A percentile compares a stretch with the other conserved stretches of the same genome.
Conservation (phyloP, 35 echinoderm and acorn worm genomes). For the Lytechinus variegatus region DNA sequence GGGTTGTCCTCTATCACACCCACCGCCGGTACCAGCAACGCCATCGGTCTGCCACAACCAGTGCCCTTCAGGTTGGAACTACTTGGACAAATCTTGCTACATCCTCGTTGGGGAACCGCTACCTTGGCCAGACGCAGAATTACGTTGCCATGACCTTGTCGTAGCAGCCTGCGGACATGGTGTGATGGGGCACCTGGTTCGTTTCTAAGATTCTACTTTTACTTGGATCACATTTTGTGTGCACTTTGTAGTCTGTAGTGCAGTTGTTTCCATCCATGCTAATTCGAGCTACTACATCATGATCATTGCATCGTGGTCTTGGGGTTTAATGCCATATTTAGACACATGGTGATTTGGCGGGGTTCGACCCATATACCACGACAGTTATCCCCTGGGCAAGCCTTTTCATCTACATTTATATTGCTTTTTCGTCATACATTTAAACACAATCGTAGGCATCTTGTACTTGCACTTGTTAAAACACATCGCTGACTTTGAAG, state of each 20-base stretch:
- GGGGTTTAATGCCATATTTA: too few relatives aligned
- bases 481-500: too few relatives aligned
- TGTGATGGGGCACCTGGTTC: background rate
- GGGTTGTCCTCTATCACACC: background rate
- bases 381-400: too few relatives aligned
- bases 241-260: background rate
- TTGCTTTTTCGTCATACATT: too few relatives aligned
- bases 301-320: too few relatives aligned
- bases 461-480: too few relatives aligned
- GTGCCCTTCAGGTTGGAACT: background rate
- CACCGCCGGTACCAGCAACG: background rate
- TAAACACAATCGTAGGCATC: too few relatives aligned
- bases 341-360: too few relatives aligned
- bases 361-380: too few relatives aligned
- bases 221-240: background rate
- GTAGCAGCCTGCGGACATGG: background rate
- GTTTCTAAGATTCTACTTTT: background rate
- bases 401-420: too few relatives aligned
- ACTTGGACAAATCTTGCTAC: background rate
- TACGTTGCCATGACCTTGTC: background rate
- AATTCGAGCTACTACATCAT: too few relatives aligned
- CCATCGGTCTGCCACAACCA: conserved; percentile 12
- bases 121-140: background rate
- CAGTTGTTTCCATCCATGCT: background rate
- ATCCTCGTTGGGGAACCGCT: background rate